Evolutionary conservation across 2,797 vertebrate genomes (phyloP).

Genomic region (Emydoidea blandingii): DNA sequence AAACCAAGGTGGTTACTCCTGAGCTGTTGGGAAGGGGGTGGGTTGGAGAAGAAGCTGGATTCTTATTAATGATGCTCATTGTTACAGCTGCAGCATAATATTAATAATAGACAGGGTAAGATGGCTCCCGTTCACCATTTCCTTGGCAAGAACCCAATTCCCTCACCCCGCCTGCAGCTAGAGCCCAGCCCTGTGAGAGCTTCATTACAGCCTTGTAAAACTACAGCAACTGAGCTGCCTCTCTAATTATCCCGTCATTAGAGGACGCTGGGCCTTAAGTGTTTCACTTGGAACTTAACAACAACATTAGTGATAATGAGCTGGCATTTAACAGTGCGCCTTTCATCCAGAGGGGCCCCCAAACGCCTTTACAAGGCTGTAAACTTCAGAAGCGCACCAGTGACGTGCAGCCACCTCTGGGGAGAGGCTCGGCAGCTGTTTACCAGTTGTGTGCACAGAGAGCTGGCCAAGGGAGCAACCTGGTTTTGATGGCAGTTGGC

Average conservation of each 20-base stretch:
- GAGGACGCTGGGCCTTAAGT: fast-evolving
- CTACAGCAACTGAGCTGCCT: not conserved
- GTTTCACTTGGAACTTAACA: not conserved
- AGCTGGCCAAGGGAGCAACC: not conserved
- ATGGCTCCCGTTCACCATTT: not conserved
- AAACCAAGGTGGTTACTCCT: fast-evolving
- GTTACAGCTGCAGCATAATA: not conserved
- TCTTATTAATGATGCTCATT: not conserved
- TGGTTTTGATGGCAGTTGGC: not conserved
- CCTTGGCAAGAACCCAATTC: not conserved
- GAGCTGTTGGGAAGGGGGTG: not conserved
- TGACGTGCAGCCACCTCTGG: not conserved
- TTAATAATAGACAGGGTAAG: fast-evolving
- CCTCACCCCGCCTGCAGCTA: not conserved
- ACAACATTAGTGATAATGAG: not conserved
- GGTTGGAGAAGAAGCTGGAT: not conserved
- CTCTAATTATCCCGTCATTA: fast-evolving
- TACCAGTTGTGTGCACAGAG: not conserved
- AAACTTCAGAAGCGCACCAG: not conserved
- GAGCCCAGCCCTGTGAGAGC: not conserved
- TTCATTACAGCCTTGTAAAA: not conserved
- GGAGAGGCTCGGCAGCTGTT: not conserved
- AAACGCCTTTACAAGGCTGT: not conserved
- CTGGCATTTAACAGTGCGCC: not conserved
- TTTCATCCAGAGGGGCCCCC: not conserved